These are phyloP conservation scores for Xestia c-nigrum DNA, from an alignment of 2,888 invertebrate species.

Conservation along the genomic window DNA sequence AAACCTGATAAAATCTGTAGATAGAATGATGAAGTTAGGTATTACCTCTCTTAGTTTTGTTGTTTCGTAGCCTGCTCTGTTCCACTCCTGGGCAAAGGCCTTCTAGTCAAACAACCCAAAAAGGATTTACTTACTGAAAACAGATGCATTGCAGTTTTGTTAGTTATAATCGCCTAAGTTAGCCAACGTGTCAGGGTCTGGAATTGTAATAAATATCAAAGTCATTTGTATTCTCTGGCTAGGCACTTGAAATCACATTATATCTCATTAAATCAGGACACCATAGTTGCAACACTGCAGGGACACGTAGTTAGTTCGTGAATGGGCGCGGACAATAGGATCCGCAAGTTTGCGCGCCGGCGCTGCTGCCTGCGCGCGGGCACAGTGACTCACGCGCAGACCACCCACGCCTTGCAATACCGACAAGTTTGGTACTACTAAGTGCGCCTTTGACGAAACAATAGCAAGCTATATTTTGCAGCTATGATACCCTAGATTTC, in stretches of 20 bases:
- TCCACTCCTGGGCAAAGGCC: no score
- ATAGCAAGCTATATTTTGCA: conserved; percentile 24
- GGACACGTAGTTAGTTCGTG: conserved; percentile 70
- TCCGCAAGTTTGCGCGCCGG: conserved; percentile 63
- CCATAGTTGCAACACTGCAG: conserved; percentile 54
- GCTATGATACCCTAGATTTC: conserved; percentile 23
- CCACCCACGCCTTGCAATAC: conserved; percentile 71
- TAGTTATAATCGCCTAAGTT: background rate
- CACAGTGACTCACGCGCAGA: conserved; percentile 66
- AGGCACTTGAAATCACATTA: background rate
- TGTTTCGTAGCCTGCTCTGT: no score
- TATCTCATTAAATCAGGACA: conserved; percentile 21
- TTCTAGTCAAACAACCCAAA: no score
- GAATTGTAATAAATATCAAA: background rate
- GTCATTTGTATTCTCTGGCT: conserved; percentile 10
- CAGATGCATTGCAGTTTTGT: background rate
- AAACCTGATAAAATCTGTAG: background rate
- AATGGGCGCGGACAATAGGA: conserved; percentile 80
- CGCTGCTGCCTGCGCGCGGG: conserved; percentile 49
- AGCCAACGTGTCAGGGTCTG: background rate
- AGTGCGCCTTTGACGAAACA: conserved; percentile 49
- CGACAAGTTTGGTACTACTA: conserved; percentile 45
- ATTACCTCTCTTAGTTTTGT: background rate
- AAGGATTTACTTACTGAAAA: background rate
- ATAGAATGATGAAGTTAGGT: background rate